Evolutionary conservation across 2,113 vertebrate genomes (phyloP).

Genomic region (Diadophis punctatus): DNA sequence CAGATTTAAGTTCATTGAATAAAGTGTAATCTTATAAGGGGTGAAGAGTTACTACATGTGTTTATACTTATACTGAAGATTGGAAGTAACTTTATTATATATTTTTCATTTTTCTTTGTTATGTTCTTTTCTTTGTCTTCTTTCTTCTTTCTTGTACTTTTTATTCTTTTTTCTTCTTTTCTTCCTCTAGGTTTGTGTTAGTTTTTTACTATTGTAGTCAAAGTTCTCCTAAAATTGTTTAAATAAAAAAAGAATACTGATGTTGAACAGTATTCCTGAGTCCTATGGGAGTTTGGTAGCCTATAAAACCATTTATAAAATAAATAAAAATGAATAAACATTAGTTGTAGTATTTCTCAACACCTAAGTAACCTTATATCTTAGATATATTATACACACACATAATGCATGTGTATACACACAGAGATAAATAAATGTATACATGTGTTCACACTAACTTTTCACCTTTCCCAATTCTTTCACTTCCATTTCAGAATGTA

Average conservation of each 20-base stretch:
- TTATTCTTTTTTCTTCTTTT: background rate
- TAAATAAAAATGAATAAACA: too few species aligned
- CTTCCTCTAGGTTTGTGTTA: background rate
- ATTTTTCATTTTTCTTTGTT: background rate
- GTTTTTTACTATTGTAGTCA: background rate
- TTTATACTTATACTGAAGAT: too few species aligned
- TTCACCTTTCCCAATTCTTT: conserved; percentile 25
- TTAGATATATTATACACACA: background rate
- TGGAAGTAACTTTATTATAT: background rate
- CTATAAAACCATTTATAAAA: too few species aligned
- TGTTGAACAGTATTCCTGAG: too few species aligned
- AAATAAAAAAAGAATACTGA: conserved; percentile 46
- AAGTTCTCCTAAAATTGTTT: background rate
- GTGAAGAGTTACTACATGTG: too few species aligned
- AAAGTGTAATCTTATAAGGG: background rate
- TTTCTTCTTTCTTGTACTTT: background rate
- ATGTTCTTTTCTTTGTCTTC: background rate
- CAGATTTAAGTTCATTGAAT: conserved; percentile 54
- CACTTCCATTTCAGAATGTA: conserved; percentile 30
- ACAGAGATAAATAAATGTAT: background rate
- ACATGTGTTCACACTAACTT: conserved; percentile 26
- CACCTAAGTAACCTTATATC: conserved; percentile 65
- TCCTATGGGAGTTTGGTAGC: too few species aligned
- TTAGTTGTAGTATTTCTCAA: conserved; percentile 65
- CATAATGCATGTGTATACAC: conserved; percentile 57